Evolutionary conservation across 2,888 invertebrate species (phyloP).

Genomic region (Flabesymbios commensalis): DNA sequence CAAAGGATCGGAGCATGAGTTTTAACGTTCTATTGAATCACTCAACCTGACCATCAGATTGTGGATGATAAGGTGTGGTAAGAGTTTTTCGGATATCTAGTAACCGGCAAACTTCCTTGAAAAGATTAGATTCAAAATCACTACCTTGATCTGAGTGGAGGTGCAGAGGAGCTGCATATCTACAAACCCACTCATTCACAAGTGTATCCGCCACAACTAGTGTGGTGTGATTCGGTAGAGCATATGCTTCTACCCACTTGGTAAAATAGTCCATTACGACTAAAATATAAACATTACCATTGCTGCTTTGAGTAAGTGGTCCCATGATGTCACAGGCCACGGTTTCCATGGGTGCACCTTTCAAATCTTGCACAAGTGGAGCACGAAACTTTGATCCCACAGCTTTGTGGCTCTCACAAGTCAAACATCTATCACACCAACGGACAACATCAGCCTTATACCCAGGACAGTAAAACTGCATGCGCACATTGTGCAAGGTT

Average conservation of each 20-base stretch:
- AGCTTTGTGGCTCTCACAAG: background rate
- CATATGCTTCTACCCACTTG: constrained; percentile 25
- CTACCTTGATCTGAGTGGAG: constrained; percentile 36
- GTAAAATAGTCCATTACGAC: constrained; percentile 35
- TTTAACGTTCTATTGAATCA: constrained; percentile 29
- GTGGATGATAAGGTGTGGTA: constrained; percentile 30
- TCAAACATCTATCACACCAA: background rate
- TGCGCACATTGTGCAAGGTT: background rate
- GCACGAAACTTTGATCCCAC: background rate
- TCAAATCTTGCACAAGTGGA: constrained; percentile 2
- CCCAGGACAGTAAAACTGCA: constrained; percentile 2
- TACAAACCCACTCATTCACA: constrained; percentile 27
- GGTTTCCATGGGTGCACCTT: constrained; percentile 12
- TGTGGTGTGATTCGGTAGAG: constrained; percentile 24
- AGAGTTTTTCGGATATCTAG: constrained; percentile 32
- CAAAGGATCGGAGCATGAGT: constrained; percentile 22
- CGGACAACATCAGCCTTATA: background rate
- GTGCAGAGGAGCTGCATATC: constrained; percentile 24
- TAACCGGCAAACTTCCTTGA: constrained; percentile 23
- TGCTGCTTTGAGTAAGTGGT: constrained; percentile 25
- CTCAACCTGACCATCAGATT: constrained; percentile 32
- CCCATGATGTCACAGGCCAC: constrained; percentile 36
- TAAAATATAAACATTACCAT: constrained; percentile 33
- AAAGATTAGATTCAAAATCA: constrained; percentile 33
- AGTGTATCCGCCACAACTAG: constrained; percentile 31